Evolutionary conservation across 2,113 vertebrate genomes (phyloP), one percentile per base, ranked within the genome.

Genomic region (Sinocyclocheilus anshuiensis): DNA sequence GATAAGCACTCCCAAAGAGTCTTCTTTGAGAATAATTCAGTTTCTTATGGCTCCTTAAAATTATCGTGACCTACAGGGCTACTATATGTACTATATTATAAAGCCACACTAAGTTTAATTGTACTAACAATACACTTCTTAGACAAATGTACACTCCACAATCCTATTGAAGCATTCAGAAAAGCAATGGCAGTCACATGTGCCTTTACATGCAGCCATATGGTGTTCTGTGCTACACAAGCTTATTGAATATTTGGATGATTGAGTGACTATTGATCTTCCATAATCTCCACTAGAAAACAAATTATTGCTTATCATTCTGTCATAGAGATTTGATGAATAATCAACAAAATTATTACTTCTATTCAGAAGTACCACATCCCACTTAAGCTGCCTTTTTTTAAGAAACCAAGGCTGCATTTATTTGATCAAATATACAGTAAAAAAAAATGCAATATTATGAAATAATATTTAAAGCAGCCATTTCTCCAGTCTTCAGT

Each of bases 201-300:
- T 45, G 26, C 5, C 45, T 24, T 78, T 33, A 57, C 50, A 57
- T 33, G 48, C 26, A 55, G 24, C 76, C 76, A 57, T 57, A 78
- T 59, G 10, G 77, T 65, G 45, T 50, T 24, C 33, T 72, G 16
- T 42, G 16, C 77, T 59, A 13, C 12, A 9, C 77, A 61, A 39
- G 29, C 20, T n/a, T 61, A 26, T 42, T 39, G n/a, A 24, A 45
- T 65, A 11, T 24, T 69, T 76, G 42, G 15, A 45, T 26, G 57
- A 81, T 18, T 63, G 36, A 65, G 22, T 24, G 36, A n/a, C 78
- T 24, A 79, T 79, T 79, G 55, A 79, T 61, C 10, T 79, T 59
- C 20, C 16, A 59, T 61, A 24, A 24, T 81, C 36, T 26, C 11
- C 22, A 45, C 39, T 24, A 39, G 2, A 12, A 63, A 81, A 22